Base-by-base conservation (phyloP, 1,140 invertebrate species). In the Hyphantria cunea region DNA sequence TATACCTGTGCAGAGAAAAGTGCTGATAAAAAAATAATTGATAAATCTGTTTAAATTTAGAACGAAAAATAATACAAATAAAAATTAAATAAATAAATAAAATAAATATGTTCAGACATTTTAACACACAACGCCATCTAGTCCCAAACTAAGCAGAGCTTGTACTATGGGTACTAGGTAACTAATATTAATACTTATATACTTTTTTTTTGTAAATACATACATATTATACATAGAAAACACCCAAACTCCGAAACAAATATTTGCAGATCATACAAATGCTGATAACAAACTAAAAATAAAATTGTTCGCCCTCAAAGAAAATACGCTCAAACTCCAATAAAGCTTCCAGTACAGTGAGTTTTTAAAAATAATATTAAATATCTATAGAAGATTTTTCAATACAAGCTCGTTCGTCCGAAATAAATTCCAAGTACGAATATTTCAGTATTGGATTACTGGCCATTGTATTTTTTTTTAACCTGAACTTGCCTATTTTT, bases 361-460 rank as follows among this genome's bases (percentile, higher is more conserved):
- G 8, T n/a, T n/a, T 53, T 15, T 7, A 31, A 64, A 55, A 62
- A 62, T 39, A 37, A 41, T 34, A 10, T 51, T 33, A 42, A 51
- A 44, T 39, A 25, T 48, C 47, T 31, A 54, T 61, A 65, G 58
- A 62, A 45, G 17, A 8, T 12, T 34, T 51, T 41, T 56, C 47
- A 58, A 62, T 37, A 37, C 47, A 55, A 45, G 7, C 25, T 37
- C 54, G 47, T 17, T 44, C 44, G 37, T 11, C 42, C 44, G 54
- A 44, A 58, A 48, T 48, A 14, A 58, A 48, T 58, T 48, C 13
- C 0, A 45, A n/a, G 33, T 37, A 45, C 47, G 15, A 59, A 49
- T 59, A 42, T 45, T 13, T 49, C 45, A 39, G 55, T 48, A 31
- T 59, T 59, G 55, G 49, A 49, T 59, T 59, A 49, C 55, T 11